Evolutionary conservation across 2,113 vertebrate species (phyloP).

Genomic region (Larimichthys crocea): DNA sequence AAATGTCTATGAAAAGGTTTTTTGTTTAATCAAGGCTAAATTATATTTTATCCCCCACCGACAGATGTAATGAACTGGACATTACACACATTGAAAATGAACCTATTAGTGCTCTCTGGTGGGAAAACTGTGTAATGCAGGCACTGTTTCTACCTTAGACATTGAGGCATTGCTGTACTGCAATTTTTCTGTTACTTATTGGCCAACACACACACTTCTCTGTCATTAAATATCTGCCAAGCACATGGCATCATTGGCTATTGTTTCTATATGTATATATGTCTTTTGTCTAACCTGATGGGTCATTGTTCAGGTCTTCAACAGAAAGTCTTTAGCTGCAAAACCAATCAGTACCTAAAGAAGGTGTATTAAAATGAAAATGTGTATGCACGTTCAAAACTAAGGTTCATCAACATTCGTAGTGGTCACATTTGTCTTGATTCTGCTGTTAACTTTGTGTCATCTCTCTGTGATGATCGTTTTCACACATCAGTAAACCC

Average conservation of each 20-base stretch:
- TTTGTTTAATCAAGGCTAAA: too few species aligned
- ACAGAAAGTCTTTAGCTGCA: not conserved
- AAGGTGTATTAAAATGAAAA: not conserved
- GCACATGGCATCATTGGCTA: too few species aligned
- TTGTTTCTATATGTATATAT: too few species aligned
- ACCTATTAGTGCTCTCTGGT: constrained; percentile 23
- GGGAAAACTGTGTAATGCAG: constrained; percentile 26
- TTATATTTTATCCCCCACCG: too few species aligned
- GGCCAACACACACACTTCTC: not conserved
- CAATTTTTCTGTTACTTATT: not conserved
- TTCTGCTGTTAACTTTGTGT: not conserved
- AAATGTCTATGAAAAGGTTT: not conserved
- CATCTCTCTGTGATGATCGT: not conserved
- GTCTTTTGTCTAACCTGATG: not conserved
- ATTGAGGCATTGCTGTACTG: not conserved
- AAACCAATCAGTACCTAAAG: not conserved
- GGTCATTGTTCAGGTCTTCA: not conserved
- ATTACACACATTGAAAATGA: not conserved
- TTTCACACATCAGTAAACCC: not conserved
- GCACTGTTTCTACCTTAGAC: not conserved
- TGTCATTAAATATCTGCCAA: not conserved
- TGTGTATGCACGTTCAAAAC: not conserved
- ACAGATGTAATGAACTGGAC: not conserved
- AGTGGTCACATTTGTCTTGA: not conserved
- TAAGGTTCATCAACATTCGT: not conserved